Base-by-base conservation (phyloP, 2,113 vertebrate species). In the Vulpes lagopus region DNA sequence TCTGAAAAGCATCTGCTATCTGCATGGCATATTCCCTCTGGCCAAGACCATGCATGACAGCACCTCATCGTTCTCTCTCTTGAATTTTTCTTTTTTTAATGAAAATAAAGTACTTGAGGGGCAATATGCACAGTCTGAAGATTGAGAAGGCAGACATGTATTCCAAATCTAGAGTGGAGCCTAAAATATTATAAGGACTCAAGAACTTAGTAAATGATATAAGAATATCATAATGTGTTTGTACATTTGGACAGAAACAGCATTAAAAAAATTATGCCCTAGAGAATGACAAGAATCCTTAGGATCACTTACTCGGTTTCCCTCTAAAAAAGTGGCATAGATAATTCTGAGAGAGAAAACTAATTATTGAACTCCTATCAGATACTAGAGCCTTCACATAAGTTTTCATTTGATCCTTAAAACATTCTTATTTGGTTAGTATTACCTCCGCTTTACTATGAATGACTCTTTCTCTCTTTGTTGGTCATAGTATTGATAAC, bases 1-100 rank as follows among this genome's bases (percentile, higher is more conserved):
- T 92, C 67, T 90, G 27, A 90, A 96, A 96, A 92, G 8, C 15
- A 53, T 32, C 71, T 95, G 43, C 65, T 80, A 20, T 71, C 59
- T 65, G 16, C 7, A 1, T 76, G n/a, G 12, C 2, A 16, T 81
- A 59, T 92, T 60, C 51, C 62, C 84, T 81, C 62, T 81, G 69
- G 81, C 71, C 84, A 94, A 60, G 0, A 87, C 16, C 11, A 57
- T 22, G 20, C 12, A 35, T 49, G 73, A 53, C 23, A 64, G 30
- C 17, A 73, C 35, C 38, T 86, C 83, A 80, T 84, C 12, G 69
- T 79, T 67, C 23, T 74, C 62, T 79, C 22, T 92, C 4, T 43
- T 67, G 23, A 85, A 78, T 76, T 76, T 30, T 83, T 59, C 78
- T 60, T 81, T 65, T 60, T 55, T 14, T 14, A 49, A 92, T 64